phyloP scores from a whole-genome alignment of 1,140 invertebrate species.

The Capitella teleta region DNA sequence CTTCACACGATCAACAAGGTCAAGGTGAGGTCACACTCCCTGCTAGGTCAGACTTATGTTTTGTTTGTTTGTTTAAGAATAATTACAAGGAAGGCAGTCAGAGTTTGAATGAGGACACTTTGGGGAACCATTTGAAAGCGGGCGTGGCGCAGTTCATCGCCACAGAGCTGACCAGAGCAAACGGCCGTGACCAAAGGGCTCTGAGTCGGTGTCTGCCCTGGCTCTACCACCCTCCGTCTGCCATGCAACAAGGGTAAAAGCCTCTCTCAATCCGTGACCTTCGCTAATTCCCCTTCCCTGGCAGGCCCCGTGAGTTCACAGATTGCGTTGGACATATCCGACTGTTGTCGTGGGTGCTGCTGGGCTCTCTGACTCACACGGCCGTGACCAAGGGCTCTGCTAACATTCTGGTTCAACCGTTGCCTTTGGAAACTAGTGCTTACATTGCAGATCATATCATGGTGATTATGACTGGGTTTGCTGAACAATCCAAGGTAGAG shows the following conservation, averaged over 20 bases:
- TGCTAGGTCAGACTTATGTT: not conserved
- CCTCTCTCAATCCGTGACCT: not conserved
- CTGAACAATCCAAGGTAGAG: conserved; percentile 78
- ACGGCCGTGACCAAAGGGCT: conserved; percentile 70
- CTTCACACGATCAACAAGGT: conserved; percentile 93
- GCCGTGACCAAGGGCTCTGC: conserved; percentile 48
- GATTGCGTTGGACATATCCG: conserved; percentile 92
- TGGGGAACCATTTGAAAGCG: conserved; percentile 88
- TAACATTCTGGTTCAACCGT: conserved; percentile 60
- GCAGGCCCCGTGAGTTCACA: conserved; percentile 81
- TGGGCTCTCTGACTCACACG: conserved; percentile 83
- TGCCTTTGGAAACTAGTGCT: conserved; percentile 88
- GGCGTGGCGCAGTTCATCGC: conserved; percentile 89
- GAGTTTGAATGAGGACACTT: conserved; percentile 75
- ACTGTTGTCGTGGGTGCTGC: conserved; percentile 84
- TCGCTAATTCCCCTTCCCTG: too few relatives aligned
- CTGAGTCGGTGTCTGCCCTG: conserved; percentile 78
- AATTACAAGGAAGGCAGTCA: conserved; percentile 57
- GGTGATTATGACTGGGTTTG: conserved; percentile 83
- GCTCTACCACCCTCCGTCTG: conserved; percentile 75
- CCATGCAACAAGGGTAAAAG: conserved; percentile 69
- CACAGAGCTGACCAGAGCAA: conserved; percentile 72
- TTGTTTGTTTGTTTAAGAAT: conserved; percentile 48
- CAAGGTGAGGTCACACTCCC: conserved; percentile 58
- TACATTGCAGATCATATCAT: conserved; percentile 95